These are phyloP conservation scores for Drosophila tristis DNA, from an alignment of 1,140 invertebrate genomes.

Conservation along the genomic window DNA sequence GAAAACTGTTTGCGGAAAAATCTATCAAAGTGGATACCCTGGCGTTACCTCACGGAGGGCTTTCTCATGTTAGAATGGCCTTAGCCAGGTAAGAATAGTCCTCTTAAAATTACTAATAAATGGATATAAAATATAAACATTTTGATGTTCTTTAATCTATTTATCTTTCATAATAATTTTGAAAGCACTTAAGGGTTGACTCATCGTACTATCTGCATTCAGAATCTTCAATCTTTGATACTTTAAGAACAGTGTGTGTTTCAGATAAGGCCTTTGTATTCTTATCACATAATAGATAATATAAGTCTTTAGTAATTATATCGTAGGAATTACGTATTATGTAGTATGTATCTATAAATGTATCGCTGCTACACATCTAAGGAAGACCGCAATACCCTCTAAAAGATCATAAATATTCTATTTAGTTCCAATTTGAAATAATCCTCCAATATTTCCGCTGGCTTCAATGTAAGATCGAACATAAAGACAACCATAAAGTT, in stretches of 20 bases:
- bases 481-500: constrained; percentile 19
- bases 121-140: background rate
- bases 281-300: too few species aligned
- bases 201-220: background rate
- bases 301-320: too few species aligned
- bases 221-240: background rate
- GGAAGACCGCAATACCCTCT: too few species aligned
- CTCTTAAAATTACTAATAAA: background rate
- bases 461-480: constrained; percentile 5
- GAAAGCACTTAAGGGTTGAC: background rate
- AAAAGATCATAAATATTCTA: too few species aligned
- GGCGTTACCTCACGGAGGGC: constrained; percentile 86
- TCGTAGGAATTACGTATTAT: too few species aligned
- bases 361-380: too few species aligned
- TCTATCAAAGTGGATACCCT: constrained; percentile 86
- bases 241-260: background rate
- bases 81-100: constrained; percentile 86
- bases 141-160: background rate
- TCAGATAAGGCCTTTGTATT: too few species aligned
- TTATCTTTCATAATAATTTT: background rate
- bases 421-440: background rate
- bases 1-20: constrained; percentile 43
- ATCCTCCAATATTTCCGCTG: constrained; percentile 8
- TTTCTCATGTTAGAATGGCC: constrained; percentile 88
- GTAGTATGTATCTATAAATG: too few species aligned